phyloP scores from a whole-genome alignment of 2,888 invertebrate species.

The Saturnia pavonia region DNA sequence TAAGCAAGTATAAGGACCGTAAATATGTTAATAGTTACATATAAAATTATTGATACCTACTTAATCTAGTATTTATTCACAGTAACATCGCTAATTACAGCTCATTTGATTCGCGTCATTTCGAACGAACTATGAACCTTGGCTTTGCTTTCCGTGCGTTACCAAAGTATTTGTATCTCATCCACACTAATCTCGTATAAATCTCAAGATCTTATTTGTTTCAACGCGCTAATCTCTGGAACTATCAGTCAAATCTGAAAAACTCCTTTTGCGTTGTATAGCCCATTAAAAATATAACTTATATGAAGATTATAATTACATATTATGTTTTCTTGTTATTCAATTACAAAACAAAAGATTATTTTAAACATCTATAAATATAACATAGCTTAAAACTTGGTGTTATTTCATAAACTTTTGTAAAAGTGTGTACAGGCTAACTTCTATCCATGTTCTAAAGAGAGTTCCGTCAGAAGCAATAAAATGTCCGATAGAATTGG shows the following conservation, averaged over 20 bases:
- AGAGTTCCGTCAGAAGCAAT: constrained; percentile 40
- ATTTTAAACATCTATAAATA: neutral
- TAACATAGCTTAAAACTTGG: neutral
- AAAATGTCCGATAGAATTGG: constrained; percentile 45
- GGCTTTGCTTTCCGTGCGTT: neutral
- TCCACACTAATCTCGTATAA: no score
- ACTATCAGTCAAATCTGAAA: no score
- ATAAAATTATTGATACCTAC: neutral
- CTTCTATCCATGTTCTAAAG: neutral
- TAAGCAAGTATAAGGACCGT: no score
- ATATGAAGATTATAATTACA: no score
- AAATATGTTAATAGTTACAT: neutral
- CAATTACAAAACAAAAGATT: no score
- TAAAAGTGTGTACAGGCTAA: constrained; percentile 1
- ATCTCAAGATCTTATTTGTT: no score
- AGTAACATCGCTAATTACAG: neutral
- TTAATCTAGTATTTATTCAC: neutral
- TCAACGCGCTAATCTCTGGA: no score
- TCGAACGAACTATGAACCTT: neutral
- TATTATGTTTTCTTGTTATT: no score
- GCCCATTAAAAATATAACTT: neutral
- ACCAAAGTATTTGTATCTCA: neutral
- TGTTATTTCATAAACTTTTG: constrained; percentile 22
- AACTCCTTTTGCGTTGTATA: no score
- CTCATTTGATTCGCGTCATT: neutral